These are phyloP conservation scores for Odiellus spinosus DNA, from an alignment of 2,888 invertebrate species.

Conservation along the genomic window DNA sequence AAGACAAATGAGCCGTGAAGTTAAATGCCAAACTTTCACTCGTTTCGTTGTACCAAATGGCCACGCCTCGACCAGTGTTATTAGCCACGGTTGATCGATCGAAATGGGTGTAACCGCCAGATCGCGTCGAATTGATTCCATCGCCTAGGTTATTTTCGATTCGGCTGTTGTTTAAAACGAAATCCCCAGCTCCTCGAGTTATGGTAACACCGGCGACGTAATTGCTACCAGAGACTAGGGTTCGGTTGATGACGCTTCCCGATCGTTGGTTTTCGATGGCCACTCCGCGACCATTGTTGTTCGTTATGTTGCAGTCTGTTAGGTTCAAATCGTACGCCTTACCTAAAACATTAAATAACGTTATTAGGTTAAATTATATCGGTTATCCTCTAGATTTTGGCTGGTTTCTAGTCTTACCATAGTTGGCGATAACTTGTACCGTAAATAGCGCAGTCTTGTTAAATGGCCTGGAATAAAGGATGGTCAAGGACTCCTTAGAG, in stretches of 20 bases:
- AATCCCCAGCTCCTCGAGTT: conserved; percentile 75
- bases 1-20: conserved; percentile 61
- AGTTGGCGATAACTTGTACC: conserved; percentile 41
- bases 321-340: conserved; percentile 74
- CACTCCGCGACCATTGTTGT: conserved; percentile 89
- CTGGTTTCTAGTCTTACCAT: conserved; percentile 6
- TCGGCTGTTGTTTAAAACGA: conserved; percentile 77
- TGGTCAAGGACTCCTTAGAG: conserved; percentile 57
- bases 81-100: conserved; percentile 69
- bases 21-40: conserved; percentile 62
- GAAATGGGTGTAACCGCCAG: conserved; percentile 83
- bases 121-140: conserved; percentile 87
- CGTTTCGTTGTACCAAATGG: conserved; percentile 79
- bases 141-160: conserved; percentile 83
- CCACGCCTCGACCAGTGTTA: conserved; percentile 73
- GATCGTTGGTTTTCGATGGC: conserved; percentile 80
- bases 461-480: conserved; percentile 58
- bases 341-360: conserved; percentile 24
- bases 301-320: conserved; percentile 61
- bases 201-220: conserved; percentile 82
- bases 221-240: conserved; percentile 66
- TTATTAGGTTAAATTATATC: neutral
- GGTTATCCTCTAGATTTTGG: neutral
- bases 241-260: conserved; percentile 65
- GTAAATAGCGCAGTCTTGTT: conserved; percentile 57